phyloP scores from a whole-genome alignment of 2,888 invertebrate species.

The Phlogophora meticulosa region DNA sequence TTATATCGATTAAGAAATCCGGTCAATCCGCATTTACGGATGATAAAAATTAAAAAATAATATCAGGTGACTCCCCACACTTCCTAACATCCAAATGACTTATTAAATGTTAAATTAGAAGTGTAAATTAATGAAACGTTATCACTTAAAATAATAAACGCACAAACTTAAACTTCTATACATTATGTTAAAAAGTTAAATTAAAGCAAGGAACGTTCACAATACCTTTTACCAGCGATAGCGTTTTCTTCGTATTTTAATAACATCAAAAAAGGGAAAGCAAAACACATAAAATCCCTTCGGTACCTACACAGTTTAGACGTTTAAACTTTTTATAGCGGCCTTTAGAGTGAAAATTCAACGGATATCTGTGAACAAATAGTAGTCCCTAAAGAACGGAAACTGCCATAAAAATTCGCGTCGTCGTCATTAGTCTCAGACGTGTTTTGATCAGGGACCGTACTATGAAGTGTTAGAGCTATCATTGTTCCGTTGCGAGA shows the following conservation, averaged over 20 bases:
- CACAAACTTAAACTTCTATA: neutral
- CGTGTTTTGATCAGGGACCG: slow-evolving; percentile 87
- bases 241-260: slow-evolving; percentile 60
- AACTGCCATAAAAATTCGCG: slow-evolving; percentile 87
- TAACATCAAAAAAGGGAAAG: slow-evolving; percentile 68
- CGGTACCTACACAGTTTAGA: slow-evolving; percentile 72
- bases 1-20: too few relatives aligned
- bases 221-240: slow-evolving; percentile 57
- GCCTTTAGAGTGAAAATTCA: slow-evolving; percentile 82
- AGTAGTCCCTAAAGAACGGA: slow-evolving; percentile 82
- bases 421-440: slow-evolving; percentile 88
- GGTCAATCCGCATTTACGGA: too few relatives aligned
- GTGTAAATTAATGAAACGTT: neutral
- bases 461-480: slow-evolving; percentile 72
- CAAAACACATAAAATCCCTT: slow-evolving; percentile 73
- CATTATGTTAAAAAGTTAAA: slow-evolving; percentile 20
- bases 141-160: neutral
- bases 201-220: slow-evolving; percentile 21
- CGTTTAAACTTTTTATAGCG: slow-evolving; percentile 82
- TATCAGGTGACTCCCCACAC: too few relatives aligned
- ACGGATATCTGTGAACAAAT: slow-evolving; percentile 83
- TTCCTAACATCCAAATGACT: too few relatives aligned
- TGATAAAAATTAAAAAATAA: too few relatives aligned
- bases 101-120: too few relatives aligned
- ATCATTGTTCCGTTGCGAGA: slow-evolving; percentile 70